Evolutionary conservation across 2,888 invertebrate genomes (phyloP), one percentile per base, ranked within the genome.

Genomic region (Conus canariensis): DNA sequence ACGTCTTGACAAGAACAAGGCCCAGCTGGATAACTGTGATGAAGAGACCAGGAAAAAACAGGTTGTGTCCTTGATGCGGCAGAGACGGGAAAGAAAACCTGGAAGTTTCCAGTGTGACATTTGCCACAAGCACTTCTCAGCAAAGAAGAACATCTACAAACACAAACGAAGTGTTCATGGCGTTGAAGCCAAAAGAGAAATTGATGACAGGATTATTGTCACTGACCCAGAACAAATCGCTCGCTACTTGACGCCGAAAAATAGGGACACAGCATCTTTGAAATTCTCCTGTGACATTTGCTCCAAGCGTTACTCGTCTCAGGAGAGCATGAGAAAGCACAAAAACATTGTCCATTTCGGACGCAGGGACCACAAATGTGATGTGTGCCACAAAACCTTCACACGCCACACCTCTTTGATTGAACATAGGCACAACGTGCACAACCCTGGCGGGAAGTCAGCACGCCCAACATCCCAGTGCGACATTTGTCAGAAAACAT

Each of bases 221-320:
- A 12, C 60, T 7, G 58, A 85, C 56, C 59, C 56, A 12, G n/a
- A 59, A 60, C n/a, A 85, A 60, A 22, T 58, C 10, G 60, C n/a
- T 1, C n/a, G 58, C 14, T 58, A 58, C 59, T 14, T 58, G 12
- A 58, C n/a, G 12, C 25, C 85, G 12, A 19, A 25, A 16, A n/a
- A n/a, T 7, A 58, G 58, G 10, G 83, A 58, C 83, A 3, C 56
- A 22, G 56, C 58, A 19, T 22, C 22, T 2, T 6, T 56, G 22
- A 83, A 83, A n/a, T 58, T 58, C 83, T 22, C 85, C 10, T 85
- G 85, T 60, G 85, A 85, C 60, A 12, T 85, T 25, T 85, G 85
- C 85, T 10, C 22, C 85, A 58, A 60, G 25, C 60, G 58, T 25
- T 85, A 22, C 60, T 85, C 85, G 8, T 58, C 58, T 1, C 85